These are phyloP conservation scores for Megalops atlanticus DNA, from an alignment of 2,113 vertebrate species.

Conservation along the genomic window DNA sequence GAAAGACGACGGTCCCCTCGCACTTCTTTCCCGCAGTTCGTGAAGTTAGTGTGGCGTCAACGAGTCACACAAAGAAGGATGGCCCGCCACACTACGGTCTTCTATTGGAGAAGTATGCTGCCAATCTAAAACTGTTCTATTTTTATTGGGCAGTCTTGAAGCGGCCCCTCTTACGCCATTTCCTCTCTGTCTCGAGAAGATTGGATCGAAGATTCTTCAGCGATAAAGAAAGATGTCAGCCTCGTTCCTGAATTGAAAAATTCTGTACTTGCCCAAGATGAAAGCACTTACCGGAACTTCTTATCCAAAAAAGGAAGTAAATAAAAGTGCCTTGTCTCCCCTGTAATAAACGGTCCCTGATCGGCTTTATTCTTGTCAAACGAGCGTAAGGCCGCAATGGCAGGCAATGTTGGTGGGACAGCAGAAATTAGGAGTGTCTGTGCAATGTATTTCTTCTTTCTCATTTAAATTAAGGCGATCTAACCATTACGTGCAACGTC, in stretches of 20 bases:
- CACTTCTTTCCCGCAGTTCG: conserved; percentile 3
- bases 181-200: background rate
- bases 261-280: too few relatives aligned
- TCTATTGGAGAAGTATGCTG: conserved; percentile 50
- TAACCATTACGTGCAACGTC: too few relatives aligned
- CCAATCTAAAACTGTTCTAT: background rate
- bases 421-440: too few relatives aligned
- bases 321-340: background rate
- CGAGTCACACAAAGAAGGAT: conserved; percentile 57
- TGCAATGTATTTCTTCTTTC: too few relatives aligned
- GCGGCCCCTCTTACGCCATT: background rate
- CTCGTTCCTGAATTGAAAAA: too few relatives aligned
- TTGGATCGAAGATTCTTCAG: background rate
- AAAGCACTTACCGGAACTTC: too few relatives aligned
- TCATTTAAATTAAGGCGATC: too few relatives aligned
- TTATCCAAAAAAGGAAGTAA: background rate
- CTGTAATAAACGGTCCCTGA: too few relatives aligned
- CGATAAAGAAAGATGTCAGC: background rate
- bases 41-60: conserved; percentile 47
- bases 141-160: conserved; percentile 35
- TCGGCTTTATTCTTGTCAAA: too few relatives aligned
- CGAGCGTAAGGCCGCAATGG: too few relatives aligned
- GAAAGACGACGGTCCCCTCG: conserved; percentile 2
- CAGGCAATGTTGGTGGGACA: too few relatives aligned
- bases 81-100: background rate